Base-by-base conservation (phyloP, 2,797 vertebrate genomes). In the Sebastes oblongus region DNA sequence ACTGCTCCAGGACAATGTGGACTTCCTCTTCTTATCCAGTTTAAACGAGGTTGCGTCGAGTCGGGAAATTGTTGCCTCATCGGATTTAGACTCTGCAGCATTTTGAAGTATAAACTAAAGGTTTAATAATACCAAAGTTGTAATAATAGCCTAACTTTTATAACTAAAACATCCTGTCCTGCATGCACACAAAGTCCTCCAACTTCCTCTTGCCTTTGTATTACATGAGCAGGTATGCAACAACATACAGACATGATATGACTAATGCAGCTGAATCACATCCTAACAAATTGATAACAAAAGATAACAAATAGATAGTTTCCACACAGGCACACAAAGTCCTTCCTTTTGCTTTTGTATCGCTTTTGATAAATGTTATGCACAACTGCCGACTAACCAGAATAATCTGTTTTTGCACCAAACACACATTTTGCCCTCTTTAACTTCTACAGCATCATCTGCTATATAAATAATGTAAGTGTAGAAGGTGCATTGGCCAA, bases 201-300 rank as follows among this genome's bases (percentile, higher is more conserved):
- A 18, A 52, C 83, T 73, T 82, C 66, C 83, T 68, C 54, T 36
- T 1, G 24, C 22, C 56, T 30, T 50, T 83, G 70, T 83, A 4
- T 32, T 18, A n/a, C 32, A 55, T 13, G 62, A 50, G 18, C 32
- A n/a, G 27, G 34, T 67, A 65, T 61, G 55, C 24, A 52, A 13
- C 71, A 68, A 34, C 56, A 66, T 27, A 12, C 24, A 24, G 22
- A 55, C 39, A 59, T 64, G 11, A 73, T 56, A 39, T 77, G 71
- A 75, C 66, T 32, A 69, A 62, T 65, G 66, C 65, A 14, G 66
- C 55, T 81, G 64, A 85, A 71, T 78, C 79, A 73, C 65, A 71
- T 81, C 77, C 66, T 7, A 64, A 67, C 77, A 73, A 72, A 56
- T 1, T 55, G 58, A 66, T 22, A 55, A 69, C 52, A 68, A 36